phyloP scores from a whole-genome alignment of 2,797 vertebrate genomes.

The Cygnus olor region DNA sequence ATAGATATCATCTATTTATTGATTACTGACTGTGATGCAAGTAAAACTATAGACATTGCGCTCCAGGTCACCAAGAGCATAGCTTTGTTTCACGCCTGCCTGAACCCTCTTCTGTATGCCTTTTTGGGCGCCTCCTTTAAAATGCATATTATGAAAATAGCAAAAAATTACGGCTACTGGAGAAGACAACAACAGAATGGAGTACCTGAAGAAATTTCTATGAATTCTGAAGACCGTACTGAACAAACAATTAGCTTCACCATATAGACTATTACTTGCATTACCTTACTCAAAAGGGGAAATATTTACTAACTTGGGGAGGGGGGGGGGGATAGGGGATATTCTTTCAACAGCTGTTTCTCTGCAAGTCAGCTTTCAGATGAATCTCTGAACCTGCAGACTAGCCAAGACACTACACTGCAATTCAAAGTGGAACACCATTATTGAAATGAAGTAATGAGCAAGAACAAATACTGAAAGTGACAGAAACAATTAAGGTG shows the following conservation, averaged over 20 bases:
- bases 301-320: background rate
- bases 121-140: conserved; percentile 90
- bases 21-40: conserved; percentile 84
- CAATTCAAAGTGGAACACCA: background rate
- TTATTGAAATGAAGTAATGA: background rate
- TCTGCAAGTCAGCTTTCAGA: conserved; percentile 15
- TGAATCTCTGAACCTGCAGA: background rate
- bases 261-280: conserved; percentile 67
- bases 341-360: conserved; percentile 7
- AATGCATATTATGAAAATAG: conserved; percentile 82
- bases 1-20: conserved; percentile 86
- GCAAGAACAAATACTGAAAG: background rate
- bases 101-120: conserved; percentile 91
- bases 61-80: conserved; percentile 88
- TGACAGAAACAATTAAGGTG: background rate
- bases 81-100: conserved; percentile 89
- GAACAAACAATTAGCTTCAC: conserved; percentile 89
- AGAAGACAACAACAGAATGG: conserved; percentile 73
- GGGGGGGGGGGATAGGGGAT: too few relatives aligned
- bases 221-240: conserved; percentile 81
- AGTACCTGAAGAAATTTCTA: conserved; percentile 75
- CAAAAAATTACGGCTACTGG: conserved; percentile 79
- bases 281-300: background rate
- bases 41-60: conserved; percentile 85
- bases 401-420: background rate